phyloP scores from a whole-genome alignment of 2,113 vertebrate species.

The Pedetes capensis region DNA sequence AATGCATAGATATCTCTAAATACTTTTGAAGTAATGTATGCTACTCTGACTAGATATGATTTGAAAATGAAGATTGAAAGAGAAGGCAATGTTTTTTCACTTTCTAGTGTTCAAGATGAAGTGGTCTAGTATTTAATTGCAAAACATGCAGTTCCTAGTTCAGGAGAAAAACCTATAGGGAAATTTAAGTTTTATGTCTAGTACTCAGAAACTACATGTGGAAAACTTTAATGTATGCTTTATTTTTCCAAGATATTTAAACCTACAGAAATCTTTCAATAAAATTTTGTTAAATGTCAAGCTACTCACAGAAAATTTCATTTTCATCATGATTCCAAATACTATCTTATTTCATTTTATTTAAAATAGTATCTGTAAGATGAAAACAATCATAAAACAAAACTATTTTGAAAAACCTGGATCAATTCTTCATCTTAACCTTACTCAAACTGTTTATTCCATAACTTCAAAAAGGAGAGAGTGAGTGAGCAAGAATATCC shows the following conservation, averaged over 20 bases:
- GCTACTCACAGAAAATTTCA: background rate
- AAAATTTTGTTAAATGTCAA: background rate
- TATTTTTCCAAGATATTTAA: background rate
- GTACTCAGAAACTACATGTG: background rate
- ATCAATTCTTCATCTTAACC: background rate
- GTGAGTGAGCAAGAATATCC: background rate
- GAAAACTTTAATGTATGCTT: background rate
- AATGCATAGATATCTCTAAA: background rate
- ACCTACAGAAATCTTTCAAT: background rate
- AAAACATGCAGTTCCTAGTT: background rate
- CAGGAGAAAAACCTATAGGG: background rate
- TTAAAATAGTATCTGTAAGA: background rate
- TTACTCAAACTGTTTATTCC: background rate
- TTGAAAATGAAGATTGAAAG: background rate
- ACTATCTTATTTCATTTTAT: background rate
- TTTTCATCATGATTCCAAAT: background rate
- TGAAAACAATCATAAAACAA: background rate
- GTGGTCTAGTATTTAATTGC: accelerated
- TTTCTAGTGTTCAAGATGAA: background rate
- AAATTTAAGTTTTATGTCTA: background rate
- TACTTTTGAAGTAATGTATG: background rate
- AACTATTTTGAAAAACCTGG: background rate
- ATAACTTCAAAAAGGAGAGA: background rate
- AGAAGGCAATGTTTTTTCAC: background rate
- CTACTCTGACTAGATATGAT: background rate